Conservation (phyloP, 2,113 vertebrate species). For the Ceyx margarethae region DNA sequence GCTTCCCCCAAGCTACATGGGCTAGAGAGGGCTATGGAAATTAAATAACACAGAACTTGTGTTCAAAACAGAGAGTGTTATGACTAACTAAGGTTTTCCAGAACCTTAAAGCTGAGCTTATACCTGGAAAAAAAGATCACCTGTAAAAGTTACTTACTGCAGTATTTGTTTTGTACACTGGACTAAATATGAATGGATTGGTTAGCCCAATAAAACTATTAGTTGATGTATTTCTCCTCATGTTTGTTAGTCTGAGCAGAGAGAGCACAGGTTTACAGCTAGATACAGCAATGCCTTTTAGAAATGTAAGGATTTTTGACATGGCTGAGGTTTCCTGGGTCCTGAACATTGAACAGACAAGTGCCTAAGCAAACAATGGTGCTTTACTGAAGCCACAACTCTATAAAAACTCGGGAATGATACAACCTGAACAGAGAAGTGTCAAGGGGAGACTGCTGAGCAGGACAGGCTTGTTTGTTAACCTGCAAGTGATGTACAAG, state of each 20-base stretch:
- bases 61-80: not conserved
- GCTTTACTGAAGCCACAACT: not conserved
- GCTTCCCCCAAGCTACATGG: accelerated
- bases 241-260: not conserved
- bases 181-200: not conserved
- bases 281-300: not conserved
- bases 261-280: not conserved
- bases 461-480: not conserved
- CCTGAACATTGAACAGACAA: not conserved
- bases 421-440: not conserved
- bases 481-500: not conserved
- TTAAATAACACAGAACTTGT: not conserved
- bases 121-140: not conserved
- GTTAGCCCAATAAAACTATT: not conserved
- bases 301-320: slow-evolving; percentile 29
- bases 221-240: not conserved
- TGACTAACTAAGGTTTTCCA: not conserved
- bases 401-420: not conserved
- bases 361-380: not conserved
- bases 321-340: slow-evolving; percentile 26
- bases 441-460: not conserved
- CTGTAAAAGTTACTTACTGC: not conserved
- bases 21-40: not conserved
- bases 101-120: not conserved
- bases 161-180: not conserved